Base-by-base conservation (phyloP, 1,140 invertebrate genomes). In the Penaeus japonicus region DNA sequence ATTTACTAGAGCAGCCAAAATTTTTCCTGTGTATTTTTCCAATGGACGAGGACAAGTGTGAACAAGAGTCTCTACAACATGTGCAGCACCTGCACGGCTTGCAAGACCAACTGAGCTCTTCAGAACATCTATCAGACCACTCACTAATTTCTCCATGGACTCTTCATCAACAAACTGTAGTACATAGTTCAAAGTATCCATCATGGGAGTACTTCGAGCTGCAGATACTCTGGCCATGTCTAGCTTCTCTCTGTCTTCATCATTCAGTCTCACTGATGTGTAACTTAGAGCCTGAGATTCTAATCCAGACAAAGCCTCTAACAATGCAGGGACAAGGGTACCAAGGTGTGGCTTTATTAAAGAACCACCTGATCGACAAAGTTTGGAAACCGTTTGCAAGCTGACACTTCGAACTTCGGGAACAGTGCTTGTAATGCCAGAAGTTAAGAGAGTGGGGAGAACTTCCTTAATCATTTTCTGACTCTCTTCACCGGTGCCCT, bases 111-210 rank as follows among this genome's bases (percentile, higher is more conserved):
- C 93, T 75, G 95, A 96, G 30, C 94, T 95, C 90, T 96, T 97
- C 90, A 97, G 95, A 62, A 98, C 93, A 87, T 98, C 97, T 47
- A 96, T 93, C 0, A 98, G 93, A 91, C 95, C 95, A 7, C 96
- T 96, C 22, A 97, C 94, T 91, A 98, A 94, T 85, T 96, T 95
- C 91, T 96, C 95, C 91, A 98, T 93, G 70, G 95, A 95, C 5
- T 94, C 93, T 55, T 94, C 95, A 92, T 97, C 96, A 54, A 97
- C 94, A 92, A 95, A 97, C 89, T 96, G 96, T 88, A 98, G 94
- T 92, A 96, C 96, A 93, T 96, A 96, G 57, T 96, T 95, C 32
- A 98, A 95, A 2, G 97, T 97, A 91, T 98, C 96, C 90, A 96
- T 97, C 90, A 97, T 97, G 85, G 97, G 96, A 91, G 97, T 96